These are phyloP conservation scores for Epinephelus cyanopodus DNA, from an alignment of 2,113 vertebrate genomes.

Conservation along the genomic window DNA sequence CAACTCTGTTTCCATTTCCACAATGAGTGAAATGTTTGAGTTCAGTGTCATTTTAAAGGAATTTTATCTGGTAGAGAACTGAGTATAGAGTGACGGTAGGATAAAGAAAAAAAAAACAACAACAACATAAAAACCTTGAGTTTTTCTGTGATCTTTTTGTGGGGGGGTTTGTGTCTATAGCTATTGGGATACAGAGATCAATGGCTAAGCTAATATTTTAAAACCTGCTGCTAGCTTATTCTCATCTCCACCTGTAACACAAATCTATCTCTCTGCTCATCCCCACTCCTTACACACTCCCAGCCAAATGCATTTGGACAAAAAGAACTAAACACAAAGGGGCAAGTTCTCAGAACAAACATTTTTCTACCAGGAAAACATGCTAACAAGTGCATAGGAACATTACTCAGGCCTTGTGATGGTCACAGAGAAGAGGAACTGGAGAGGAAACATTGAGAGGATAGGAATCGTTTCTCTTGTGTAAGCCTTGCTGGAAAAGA, in stretches of 20 bases:
- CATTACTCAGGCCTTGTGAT: slow-evolving; percentile 83
- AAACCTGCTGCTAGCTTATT: slow-evolving; percentile 68
- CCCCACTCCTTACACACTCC: slow-evolving; percentile 64
- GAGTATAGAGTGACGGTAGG: slow-evolving; percentile 37
- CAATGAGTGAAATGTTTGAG: slow-evolving; percentile 63
- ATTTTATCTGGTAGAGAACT: slow-evolving; percentile 58
- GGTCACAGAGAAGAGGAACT: slow-evolving; percentile 77
- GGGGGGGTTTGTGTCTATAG: slow-evolving; percentile 20
- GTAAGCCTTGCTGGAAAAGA: slow-evolving; percentile 83
- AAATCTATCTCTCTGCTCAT: slow-evolving; percentile 62
- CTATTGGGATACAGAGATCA: slow-evolving; percentile 49
- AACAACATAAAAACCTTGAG: slow-evolving; percentile 42
- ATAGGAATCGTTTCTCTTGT: slow-evolving; percentile 79
- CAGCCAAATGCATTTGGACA: slow-evolving; percentile 78
- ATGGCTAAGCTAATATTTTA: slow-evolving; percentile 57
- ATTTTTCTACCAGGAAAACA: slow-evolving; percentile 80
- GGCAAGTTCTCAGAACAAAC: slow-evolving; percentile 74
- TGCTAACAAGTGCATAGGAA: slow-evolving; percentile 88
- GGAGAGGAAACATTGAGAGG: slow-evolving; percentile 78
- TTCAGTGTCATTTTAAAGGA: slow-evolving; percentile 50
- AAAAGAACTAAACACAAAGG: slow-evolving; percentile 71
- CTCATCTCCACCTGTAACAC: slow-evolving; percentile 64
- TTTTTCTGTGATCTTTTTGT: slow-evolving; percentile 40
- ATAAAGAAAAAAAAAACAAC: slow-evolving; percentile 42
- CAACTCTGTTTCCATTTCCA: slow-evolving; percentile 62